phyloP scores from a whole-genome alignment of 2,797 vertebrate species.

The Ctenopoma kingsleyae region DNA sequence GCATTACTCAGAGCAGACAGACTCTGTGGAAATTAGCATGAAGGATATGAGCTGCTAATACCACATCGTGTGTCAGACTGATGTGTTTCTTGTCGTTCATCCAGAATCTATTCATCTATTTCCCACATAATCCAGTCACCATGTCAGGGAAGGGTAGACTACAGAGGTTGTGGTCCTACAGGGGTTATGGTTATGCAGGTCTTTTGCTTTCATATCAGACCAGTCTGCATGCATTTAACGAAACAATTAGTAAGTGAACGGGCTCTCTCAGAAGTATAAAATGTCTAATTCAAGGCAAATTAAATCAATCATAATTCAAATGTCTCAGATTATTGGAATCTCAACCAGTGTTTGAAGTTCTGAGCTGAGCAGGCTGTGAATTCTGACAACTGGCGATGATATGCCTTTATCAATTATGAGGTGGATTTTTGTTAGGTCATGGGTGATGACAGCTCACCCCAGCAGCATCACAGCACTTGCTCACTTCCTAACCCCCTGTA shows the following conservation, averaged over 20 bases:
- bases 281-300: conserved; percentile 21
- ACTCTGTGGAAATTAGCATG: conserved; percentile 52
- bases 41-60: conserved; percentile 42
- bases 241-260: conserved; percentile 1
- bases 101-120: conserved; percentile 26
- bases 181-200: neutral
- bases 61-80: conserved; percentile 27
- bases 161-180: conserved; percentile 9
- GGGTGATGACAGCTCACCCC: conserved; percentile 64
- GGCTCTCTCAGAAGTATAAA: conserved; percentile 14
- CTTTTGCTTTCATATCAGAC: conserved; percentile 32
- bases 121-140: conserved; percentile 16
- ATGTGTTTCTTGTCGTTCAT: conserved; percentile 19
- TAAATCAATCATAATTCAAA: conserved; percentile 32
- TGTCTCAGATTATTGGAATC: conserved; percentile 21
- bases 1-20: conserved; percentile 49
- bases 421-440: conserved; percentile 60
- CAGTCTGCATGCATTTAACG: conserved; percentile 5
- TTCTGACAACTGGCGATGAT: conserved; percentile 43
- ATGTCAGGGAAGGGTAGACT: conserved; percentile 10
- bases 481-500: conserved; percentile 31
- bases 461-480: conserved; percentile 48
- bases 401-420: conserved; percentile 38
- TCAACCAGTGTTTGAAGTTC: conserved; percentile 44
- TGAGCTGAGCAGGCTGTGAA: conserved; percentile 35